Base-by-base conservation (phyloP, 2,797 vertebrate species). In the Luscinia luscinia region DNA sequence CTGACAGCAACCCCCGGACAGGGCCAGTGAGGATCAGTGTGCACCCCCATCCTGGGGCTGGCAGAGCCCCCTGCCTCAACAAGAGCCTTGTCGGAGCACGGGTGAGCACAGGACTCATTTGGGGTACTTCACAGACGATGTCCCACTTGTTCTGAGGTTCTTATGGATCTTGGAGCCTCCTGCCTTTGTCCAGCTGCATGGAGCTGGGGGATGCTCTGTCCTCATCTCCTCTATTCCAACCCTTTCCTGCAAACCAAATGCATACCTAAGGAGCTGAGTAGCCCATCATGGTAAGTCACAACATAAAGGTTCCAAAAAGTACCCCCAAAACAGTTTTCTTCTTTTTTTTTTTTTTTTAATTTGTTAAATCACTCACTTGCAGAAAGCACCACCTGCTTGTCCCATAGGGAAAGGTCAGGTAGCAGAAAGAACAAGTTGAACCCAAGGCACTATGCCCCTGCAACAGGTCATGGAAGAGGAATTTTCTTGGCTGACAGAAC, bases 1-100 rank as follows among this genome's bases (percentile, higher is more conserved):
- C 57, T 0, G 2, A 19, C 24, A 8, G n/a, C 57, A 84, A 7
- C 12, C 8, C 48, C 0, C 0, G 2, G 32, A 7, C 19, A 62
- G 18, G 58, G 57, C 23, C 41, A 21, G 62, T 2, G 19, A 70
- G 6, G 74, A 19, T 34, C 11, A 1, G 14, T 54, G 36, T 32
- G 32, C 5, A 19, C 22, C 28, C 34, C 46, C 4, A 0, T 54
- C 40, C 85, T 55, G 40, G 2, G 3, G 22, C 49, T 45, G 72
- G 26, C 6, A 4, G 70, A 74, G 46, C 1, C 21, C 18, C 10
- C 40, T 28, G 30, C 34, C 43, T 78, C 3, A 1, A 22, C 24
- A 22, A 0, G 0, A 61, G 58, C n/a, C 6, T 43, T 74, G 30
- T 59, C 45, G 3, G 12, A 68, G 70, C 11, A 18, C 22, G 13